These are phyloP conservation scores for Hippopotamyrus pictus DNA, from an alignment of 2,797 vertebrate genomes.

Conservation along the genomic window DNA sequence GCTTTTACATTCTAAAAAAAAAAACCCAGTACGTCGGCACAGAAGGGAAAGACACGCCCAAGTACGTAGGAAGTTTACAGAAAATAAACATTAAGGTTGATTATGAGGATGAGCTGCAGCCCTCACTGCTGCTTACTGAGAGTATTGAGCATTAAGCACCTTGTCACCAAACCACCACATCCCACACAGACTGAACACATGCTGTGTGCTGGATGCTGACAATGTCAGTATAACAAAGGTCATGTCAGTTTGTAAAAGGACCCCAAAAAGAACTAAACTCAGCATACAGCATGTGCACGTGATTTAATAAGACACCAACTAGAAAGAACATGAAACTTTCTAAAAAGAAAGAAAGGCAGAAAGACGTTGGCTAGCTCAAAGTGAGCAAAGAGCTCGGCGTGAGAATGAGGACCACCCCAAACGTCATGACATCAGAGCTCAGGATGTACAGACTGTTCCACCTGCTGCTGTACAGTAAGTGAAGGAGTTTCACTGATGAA, in stretches of 20 bases:
- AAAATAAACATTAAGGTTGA: neutral
- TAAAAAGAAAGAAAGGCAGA: neutral
- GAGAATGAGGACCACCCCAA: neutral
- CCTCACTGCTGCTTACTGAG: neutral
- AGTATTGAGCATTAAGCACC: neutral
- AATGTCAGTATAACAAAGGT: neutral
- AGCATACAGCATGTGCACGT: neutral
- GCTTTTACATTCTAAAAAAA: slow-evolving; percentile 20
- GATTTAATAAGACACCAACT: neutral
- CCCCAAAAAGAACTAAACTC: neutral
- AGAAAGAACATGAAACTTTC: neutral
- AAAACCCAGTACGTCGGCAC: slow-evolving; percentile 23
- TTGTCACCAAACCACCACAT: neutral
- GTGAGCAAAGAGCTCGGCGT: neutral
- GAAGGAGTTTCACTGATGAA: neutral
- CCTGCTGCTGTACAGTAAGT: neutral
- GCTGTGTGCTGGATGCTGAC: neutral
- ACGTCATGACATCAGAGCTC: neutral
- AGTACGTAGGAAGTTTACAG: slow-evolving; percentile 37
- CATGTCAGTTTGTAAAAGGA: neutral
- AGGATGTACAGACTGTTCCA: neutral
- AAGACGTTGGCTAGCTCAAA: neutral
- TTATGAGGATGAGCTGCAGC: neutral
- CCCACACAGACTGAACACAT: neutral
- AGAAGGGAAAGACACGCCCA: slow-evolving; percentile 32